Conservation (phyloP, 1,140 invertebrate genomes). For the Meteorus sp. region DNA sequence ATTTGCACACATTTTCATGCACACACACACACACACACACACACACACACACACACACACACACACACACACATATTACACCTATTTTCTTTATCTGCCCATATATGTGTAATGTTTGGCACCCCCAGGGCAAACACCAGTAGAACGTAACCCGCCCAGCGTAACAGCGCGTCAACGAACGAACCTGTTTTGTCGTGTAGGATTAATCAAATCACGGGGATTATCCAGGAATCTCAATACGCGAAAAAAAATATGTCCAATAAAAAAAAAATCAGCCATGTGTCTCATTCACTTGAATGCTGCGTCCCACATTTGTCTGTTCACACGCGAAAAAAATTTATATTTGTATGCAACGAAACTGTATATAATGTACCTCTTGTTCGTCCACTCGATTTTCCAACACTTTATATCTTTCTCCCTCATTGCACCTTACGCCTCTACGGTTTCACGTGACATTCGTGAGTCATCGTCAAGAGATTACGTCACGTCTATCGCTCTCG, state of each 20-base stretch:
- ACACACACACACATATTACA: too few species aligned
- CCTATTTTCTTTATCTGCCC: too few species aligned
- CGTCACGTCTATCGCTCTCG: constrained; percentile 11
- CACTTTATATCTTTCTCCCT: constrained; percentile 16
- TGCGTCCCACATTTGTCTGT: background rate
- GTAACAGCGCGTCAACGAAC: background rate
- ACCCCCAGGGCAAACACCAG: background rate
- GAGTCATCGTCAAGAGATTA: constrained; percentile 12
- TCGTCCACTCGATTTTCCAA: background rate
- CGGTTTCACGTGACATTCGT: constrained; percentile 7
- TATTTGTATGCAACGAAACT: too few species aligned
- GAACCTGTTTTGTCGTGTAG: constrained; percentile 21
- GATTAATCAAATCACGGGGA: constrained; percentile 12
- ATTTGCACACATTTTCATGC: too few species aligned
- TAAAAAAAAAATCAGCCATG: too few species aligned
- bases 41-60: too few species aligned
- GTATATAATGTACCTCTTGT: too few species aligned
- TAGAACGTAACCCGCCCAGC: background rate
- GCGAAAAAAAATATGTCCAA: too few species aligned
- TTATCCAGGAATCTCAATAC: constrained; percentile 11
- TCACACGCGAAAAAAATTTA: background rate
- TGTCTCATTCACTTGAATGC: background rate
- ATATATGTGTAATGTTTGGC: too few species aligned
- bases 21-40: too few species aligned
- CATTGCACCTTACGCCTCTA: constrained; percentile 6